A percentile compares a stretch with the other conserved stretches of the same genome.
Conservation (phyloP, 2,888 invertebrate species). For the Amiota mariae region DNA sequence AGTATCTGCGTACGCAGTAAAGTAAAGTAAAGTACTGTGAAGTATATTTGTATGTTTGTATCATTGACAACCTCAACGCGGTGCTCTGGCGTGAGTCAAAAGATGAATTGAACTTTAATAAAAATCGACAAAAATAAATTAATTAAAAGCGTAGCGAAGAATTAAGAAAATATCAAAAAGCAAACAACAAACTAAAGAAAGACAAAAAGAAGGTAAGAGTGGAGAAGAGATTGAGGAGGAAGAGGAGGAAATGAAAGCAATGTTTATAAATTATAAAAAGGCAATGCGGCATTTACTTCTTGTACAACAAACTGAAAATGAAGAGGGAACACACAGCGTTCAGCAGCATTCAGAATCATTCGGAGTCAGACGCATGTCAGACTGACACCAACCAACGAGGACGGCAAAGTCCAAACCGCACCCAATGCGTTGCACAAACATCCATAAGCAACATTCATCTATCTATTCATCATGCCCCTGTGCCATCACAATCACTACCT, state of each 20-base stretch:
- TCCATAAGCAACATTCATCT: background rate
- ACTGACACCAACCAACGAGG: slow-evolving; percentile 24
- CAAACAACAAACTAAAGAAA: background rate
- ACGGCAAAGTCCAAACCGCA: slow-evolving; percentile 13
- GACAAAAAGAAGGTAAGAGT: background rate
- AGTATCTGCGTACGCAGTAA: background rate
- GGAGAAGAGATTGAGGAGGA: background rate
- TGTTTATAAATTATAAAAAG: slow-evolving; percentile 35
- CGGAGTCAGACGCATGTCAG: slow-evolving; percentile 28
- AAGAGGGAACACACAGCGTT: background rate
- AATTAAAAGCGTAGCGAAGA: slow-evolving; percentile 19
- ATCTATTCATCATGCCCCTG: background rate
- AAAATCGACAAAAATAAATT: slow-evolving; percentile 65
- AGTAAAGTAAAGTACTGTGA: no score
- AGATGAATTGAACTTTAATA: slow-evolving; percentile 43
- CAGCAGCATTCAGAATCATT: background rate
- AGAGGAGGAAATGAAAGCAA: slow-evolving; percentile 6
- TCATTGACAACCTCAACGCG: background rate
- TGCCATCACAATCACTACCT: background rate
- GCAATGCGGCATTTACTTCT: background rate
- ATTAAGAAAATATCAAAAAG: background rate
- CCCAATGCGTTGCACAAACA: background rate
- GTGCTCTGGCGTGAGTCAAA: background rate
- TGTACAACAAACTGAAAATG: background rate
- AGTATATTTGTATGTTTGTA: background rate